Evolutionary conservation across 1,140 invertebrate genomes (phyloP).

Genomic region (Cecropterus lyciades): DNA sequence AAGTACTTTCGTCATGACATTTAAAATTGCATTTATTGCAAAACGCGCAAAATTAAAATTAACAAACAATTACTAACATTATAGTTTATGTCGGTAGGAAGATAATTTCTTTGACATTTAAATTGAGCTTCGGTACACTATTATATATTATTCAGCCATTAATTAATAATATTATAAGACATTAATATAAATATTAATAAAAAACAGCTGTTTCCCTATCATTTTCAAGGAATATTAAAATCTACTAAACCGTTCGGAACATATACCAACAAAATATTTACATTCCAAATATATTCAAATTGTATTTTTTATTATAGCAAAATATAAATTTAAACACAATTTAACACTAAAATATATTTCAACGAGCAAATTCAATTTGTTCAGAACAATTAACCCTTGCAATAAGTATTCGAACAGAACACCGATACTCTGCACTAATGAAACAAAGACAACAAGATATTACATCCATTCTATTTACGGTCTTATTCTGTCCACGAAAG

Average conservation of each 20-base stretch:
- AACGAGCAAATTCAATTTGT: slow-evolving; percentile 17
- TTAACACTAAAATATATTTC: slow-evolving; percentile 1
- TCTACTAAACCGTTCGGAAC: no score
- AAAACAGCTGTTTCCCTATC: no score
- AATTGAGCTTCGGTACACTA: background rate
- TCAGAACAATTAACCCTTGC: slow-evolving; percentile 22
- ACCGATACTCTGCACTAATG: slow-evolving; percentile 34
- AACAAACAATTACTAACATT: background rate
- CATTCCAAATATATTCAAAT: background rate
- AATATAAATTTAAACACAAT: background rate
- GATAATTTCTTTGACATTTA: background rate
- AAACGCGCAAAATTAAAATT: background rate
- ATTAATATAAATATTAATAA: background rate
- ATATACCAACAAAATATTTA: no score
- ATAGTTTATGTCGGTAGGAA: background rate
- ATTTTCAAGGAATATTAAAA: no score
- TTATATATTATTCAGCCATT: no score
- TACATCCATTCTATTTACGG: background rate
- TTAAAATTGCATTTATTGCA: background rate
- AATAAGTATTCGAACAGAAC: slow-evolving; percentile 25
- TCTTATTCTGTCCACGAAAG: slow-evolving; percentile 26
- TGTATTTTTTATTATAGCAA: background rate
- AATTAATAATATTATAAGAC: background rate
- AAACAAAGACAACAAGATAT: slow-evolving; percentile 27
- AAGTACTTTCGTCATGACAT: slow-evolving; percentile 4